Percentiles rank a stretch among this genome's conserved stretches.
Evolutionary conservation across 2,797 vertebrate species (phyloP).

Genomic region (Diglossa cyanea): DNA sequence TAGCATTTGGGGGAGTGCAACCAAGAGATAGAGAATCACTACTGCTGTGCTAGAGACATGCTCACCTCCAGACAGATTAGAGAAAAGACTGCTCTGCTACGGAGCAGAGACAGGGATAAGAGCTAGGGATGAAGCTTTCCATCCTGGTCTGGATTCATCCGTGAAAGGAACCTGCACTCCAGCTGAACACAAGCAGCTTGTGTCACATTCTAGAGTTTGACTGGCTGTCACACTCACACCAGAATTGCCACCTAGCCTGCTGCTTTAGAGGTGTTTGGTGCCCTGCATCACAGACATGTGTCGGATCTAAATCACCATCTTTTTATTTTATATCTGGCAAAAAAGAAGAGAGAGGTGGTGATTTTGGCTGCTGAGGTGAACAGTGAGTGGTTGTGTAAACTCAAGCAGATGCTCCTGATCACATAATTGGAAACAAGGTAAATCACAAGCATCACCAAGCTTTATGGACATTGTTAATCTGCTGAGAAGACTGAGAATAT

Average conservation of each 20-base stretch:
- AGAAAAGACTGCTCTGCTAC: neutral
- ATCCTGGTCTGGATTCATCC: neutral
- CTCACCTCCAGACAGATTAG: neutral
- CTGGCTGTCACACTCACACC: neutral
- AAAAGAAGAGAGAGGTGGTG: neutral
- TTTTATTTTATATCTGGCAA: neutral
- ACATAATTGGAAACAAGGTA: neutral
- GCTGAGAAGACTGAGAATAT: neutral
- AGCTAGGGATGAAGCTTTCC: neutral
- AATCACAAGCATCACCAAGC: neutral
- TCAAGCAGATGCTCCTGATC: neutral
- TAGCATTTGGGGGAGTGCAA: neutral
- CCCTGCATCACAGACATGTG: no score
- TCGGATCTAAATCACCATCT: fast-evolving
- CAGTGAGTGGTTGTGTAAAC: neutral
- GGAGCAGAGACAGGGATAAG: neutral
- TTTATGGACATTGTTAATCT: neutral
- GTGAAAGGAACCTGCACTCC: neutral
- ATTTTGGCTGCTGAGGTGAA: neutral
- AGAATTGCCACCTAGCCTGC: neutral
- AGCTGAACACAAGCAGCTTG: fast-evolving
- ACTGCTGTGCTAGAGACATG: neutral
- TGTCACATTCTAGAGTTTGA: fast-evolving
- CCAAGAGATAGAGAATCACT: neutral
- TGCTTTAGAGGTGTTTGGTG: neutral